Base-by-base conservation (phyloP, 2,113 vertebrate genomes). In the Astur gentilis region DNA sequence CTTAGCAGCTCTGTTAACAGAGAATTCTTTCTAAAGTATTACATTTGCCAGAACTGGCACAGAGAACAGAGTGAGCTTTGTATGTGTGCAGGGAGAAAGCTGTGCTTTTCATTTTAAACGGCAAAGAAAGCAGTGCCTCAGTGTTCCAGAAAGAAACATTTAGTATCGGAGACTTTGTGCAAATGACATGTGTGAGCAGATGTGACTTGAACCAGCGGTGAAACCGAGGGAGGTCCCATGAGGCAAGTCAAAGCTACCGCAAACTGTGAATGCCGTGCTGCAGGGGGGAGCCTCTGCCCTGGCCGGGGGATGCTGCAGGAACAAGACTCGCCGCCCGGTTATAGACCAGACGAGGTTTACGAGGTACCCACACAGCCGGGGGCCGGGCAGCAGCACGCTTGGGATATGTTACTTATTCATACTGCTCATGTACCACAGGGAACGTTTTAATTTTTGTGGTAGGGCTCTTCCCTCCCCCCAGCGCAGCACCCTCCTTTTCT, bases 21-120 rank as follows among this genome's bases (percentile, higher is more conserved):
- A 8, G 32, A 40, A 49, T 0, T 0, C 42, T 87, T 66, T 58
- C 64, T n/a, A 11, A 45, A 82, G 34, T 3, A 27, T 47, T 49
- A 29, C 13, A 8, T 64, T 52, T 62, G 50, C 36, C 75, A 71
- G 60, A 34, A 20, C 15, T 18, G 22, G 50, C 52, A 21, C 61
- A 3, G 13, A 50, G 76, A 36, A 45, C 45, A 31, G 38, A 58
- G 34, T 0, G 5, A 79, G 49, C 52, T 71, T 7, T 64, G 21
- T 58, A 19, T 1, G 22, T 5, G 16, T n/a, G 44, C 64, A 72
- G 42, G 73, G n/a, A 49, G 16, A 73, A 75, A 52, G 38, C 19
- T 52, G 40, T 1, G 5, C 52, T 89, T 45, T 38, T 29, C 50
- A 29, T 62, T 52, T 36, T 4, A 66, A 75, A 38, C 66, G 11